Evolutionary conservation across 2,113 vertebrate species (phyloP).

Genomic region (Ramphastos sulfuratus): DNA sequence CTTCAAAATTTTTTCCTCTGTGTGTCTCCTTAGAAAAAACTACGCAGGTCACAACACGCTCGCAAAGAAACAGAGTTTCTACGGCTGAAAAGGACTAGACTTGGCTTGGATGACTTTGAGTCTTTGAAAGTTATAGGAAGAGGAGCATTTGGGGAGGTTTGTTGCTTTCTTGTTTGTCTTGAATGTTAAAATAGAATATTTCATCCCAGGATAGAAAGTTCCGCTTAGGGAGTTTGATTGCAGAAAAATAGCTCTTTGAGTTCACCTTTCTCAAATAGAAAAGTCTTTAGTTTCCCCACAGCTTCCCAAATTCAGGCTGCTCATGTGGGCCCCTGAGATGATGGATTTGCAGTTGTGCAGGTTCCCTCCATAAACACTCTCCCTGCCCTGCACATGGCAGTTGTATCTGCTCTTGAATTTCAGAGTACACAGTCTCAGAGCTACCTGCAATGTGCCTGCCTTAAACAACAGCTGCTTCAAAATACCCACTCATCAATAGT

Average conservation of each 20-base stretch:
- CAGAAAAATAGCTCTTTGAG: not conserved
- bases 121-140: constrained; percentile 97
- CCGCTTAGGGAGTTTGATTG: not conserved
- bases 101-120: constrained; percentile 96
- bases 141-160: constrained; percentile 96
- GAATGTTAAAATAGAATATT: not conserved
- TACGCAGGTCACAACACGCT: constrained; percentile 92
- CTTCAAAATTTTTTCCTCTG: not conserved
- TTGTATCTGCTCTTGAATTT: not conserved
- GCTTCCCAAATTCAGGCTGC: not conserved
- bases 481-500: not conserved
- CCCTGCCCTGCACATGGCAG: not conserved
- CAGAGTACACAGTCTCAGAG: not conserved
- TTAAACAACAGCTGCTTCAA: not conserved
- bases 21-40: constrained; percentile 85
- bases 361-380: not conserved
- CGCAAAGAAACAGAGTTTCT: constrained; percentile 97
- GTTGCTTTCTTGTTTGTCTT: not conserved
- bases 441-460: not conserved
- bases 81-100: constrained; percentile 92
- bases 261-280: not conserved
- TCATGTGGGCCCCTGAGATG: not conserved
- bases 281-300: not conserved
- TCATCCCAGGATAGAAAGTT: not conserved
- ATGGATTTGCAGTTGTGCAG: not conserved